A percentile compares a stretch with the other conserved stretches of the same genome.
phyloP scores from a whole-genome alignment of 2,113 vertebrate genomes.

The Herpailurus yagouaroundi region DNA sequence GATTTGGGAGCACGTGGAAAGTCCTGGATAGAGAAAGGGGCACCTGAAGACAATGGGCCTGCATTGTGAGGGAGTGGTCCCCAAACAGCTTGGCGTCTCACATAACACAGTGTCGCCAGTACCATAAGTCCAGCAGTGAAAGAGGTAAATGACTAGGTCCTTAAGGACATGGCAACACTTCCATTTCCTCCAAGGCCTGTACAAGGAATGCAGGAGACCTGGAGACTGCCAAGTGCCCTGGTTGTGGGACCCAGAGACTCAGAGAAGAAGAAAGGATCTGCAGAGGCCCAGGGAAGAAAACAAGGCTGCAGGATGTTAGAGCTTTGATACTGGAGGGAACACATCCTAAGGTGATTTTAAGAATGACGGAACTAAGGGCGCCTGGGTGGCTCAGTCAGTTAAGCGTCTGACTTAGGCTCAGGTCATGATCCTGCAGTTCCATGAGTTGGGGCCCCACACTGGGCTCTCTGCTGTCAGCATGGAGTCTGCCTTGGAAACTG shows the following conservation, averaged over 20 bases:
- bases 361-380: background rate
- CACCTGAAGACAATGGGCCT: background rate
- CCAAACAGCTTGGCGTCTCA: background rate
- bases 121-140: background rate
- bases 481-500: too few species aligned
- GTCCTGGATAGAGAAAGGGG: background rate
- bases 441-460: too few species aligned
- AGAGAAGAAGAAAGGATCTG: background rate
- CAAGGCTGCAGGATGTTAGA: background rate
- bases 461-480: too few species aligned
- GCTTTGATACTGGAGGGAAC: background rate
- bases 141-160: background rate
- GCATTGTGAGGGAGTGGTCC: background rate
- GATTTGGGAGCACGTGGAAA: background rate
- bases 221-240: background rate
- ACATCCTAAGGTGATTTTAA: background rate
- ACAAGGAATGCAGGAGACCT: background rate
- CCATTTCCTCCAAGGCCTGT: background rate
- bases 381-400: too few species aligned
- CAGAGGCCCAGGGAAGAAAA: background rate
- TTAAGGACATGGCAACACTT: background rate
- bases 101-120: background rate
- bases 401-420: too few species aligned
- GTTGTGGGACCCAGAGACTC: background rate
- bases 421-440: too few species aligned